phyloP scores from a whole-genome alignment of 2,888 invertebrate genomes.

The Lepidochitona cinerea region DNA sequence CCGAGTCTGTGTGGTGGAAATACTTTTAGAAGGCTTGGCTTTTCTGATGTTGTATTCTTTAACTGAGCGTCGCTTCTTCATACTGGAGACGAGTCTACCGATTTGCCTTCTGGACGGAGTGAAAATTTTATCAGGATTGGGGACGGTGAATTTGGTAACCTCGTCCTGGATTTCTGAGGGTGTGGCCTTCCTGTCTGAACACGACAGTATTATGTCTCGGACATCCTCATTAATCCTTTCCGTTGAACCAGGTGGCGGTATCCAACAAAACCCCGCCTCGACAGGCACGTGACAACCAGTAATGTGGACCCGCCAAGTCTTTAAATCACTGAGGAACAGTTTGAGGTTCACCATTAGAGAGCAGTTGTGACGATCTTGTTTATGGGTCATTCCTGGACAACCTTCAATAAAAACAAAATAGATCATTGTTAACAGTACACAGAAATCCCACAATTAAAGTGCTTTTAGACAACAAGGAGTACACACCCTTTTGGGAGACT shows the following conservation, averaged over 20 bases:
- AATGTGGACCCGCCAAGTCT: constrained; percentile 57
- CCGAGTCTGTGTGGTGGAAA: not conserved
- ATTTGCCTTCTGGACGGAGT: constrained; percentile 45
- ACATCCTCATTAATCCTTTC: constrained; percentile 48
- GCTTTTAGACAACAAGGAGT: too few relatives aligned
- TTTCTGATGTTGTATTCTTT: constrained; percentile 15
- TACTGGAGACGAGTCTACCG: constrained; percentile 43
- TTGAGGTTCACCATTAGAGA: constrained; percentile 58
- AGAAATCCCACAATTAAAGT: too few relatives aligned
- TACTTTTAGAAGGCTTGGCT: not conserved
- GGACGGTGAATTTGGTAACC: constrained; percentile 24
- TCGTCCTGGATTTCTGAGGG: constrained; percentile 35
- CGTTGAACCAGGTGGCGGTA: constrained; percentile 34
- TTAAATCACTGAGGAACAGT: constrained; percentile 57
- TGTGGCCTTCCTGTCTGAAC: constrained; percentile 28
- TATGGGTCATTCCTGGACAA: constrained; percentile 56
- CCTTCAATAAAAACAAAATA: too few relatives aligned
- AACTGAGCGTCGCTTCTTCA: constrained; percentile 39
- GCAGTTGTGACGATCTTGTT: constrained; percentile 64
- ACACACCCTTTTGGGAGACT: too few relatives aligned
- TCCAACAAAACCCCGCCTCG: constrained; percentile 40
- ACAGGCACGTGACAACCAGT: constrained; percentile 56
- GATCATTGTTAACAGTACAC: too few relatives aligned
- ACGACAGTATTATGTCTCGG: constrained; percentile 44
- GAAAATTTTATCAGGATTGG: not conserved